Evolutionary conservation across 2,113 vertebrate species (phyloP).

Genomic region (Gallinago jamesoni): DNA sequence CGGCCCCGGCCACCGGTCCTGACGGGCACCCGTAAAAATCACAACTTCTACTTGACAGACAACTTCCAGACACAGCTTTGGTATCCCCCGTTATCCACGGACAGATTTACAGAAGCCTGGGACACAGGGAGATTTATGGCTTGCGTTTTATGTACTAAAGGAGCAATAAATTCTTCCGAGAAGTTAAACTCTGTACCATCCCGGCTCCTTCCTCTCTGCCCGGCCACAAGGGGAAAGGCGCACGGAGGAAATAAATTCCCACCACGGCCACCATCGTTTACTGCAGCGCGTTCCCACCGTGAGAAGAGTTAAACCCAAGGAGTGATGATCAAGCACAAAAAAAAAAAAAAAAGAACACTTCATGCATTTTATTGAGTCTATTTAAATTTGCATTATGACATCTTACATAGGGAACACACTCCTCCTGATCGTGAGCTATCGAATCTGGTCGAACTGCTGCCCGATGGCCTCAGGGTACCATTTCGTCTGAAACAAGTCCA

Average conservation of each 20-base stretch:
- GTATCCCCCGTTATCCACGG: background rate
- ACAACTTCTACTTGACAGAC: background rate
- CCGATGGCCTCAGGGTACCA: constrained; percentile 57
- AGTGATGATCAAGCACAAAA: constrained; percentile 72
- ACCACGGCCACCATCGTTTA: background rate
- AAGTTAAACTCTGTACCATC: background rate
- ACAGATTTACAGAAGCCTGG: background rate
- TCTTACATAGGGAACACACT: constrained; percentile 78
- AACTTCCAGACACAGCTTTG: background rate
- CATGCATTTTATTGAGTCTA: constrained; percentile 82
- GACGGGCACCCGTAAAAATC: background rate
- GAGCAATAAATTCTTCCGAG: background rate
- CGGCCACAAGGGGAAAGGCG: background rate
- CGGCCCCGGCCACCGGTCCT: fast-evolving
- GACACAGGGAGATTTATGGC: background rate
- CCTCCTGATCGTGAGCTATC: constrained; percentile 71
- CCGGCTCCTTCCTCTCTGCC: background rate
- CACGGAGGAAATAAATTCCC: background rate
- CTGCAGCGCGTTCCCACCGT: background rate
- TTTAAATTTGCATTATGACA: constrained; percentile 75
- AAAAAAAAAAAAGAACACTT: constrained; percentile 61
- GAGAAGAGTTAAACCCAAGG: constrained; percentile 36
- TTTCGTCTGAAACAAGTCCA: constrained; percentile 65
- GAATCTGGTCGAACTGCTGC: constrained; percentile 55
- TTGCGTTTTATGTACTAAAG: background rate